These are phyloP conservation scores for Trichoplusia ni DNA, from an alignment of 1,140 invertebrate species.

Conservation along the genomic window DNA sequence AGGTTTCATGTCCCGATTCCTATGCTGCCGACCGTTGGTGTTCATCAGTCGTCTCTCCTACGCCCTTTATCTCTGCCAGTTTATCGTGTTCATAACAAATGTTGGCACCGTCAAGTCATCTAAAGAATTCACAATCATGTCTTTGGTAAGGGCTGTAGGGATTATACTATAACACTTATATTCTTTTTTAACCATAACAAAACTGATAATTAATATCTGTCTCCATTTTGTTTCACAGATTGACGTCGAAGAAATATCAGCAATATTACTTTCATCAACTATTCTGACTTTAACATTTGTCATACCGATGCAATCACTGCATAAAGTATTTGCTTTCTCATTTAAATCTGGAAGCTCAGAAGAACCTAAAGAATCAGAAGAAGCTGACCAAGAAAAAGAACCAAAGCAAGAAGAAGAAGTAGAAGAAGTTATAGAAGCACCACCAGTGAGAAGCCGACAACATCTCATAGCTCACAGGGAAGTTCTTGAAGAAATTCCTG, in stretches of 20 bases:
- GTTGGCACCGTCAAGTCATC: slow-evolving; percentile 82
- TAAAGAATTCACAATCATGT: slow-evolving; percentile 80
- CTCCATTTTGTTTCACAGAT: slow-evolving; percentile 54
- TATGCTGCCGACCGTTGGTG: slow-evolving; percentile 85
- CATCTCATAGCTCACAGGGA: slow-evolving; percentile 70
- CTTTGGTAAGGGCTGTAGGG: slow-evolving; percentile 73
- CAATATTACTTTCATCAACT: slow-evolving; percentile 80
- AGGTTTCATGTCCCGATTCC: slow-evolving; percentile 85
- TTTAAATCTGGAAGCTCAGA: slow-evolving; percentile 37
- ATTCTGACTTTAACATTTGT: slow-evolving; percentile 85
- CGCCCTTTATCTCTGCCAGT: slow-evolving; percentile 88
- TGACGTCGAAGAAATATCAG: slow-evolving; percentile 67
- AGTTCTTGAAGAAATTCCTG: slow-evolving; percentile 72
- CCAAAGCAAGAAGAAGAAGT: slow-evolving; percentile 30
- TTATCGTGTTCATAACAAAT: slow-evolving; percentile 85
- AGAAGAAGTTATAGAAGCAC: slow-evolving; percentile 36
- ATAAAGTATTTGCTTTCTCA: slow-evolving; percentile 76
- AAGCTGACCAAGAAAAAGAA: slow-evolving; percentile 30
- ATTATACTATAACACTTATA: slow-evolving; percentile 9
- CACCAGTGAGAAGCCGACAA: slow-evolving; percentile 46
- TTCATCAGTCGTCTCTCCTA: slow-evolving; percentile 88
- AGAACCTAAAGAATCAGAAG: slow-evolving; percentile 37
- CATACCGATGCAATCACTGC: slow-evolving; percentile 86
- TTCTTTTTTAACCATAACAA: too few relatives aligned
- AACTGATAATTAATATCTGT: slow-evolving; percentile 17